A percentile compares a stretch with the other conserved stretches of the same genome.
These are phyloP conservation scores for Hippoglossus hippoglossus DNA, from an alignment of 2,797 vertebrate genomes.

Conservation along the genomic window DNA sequence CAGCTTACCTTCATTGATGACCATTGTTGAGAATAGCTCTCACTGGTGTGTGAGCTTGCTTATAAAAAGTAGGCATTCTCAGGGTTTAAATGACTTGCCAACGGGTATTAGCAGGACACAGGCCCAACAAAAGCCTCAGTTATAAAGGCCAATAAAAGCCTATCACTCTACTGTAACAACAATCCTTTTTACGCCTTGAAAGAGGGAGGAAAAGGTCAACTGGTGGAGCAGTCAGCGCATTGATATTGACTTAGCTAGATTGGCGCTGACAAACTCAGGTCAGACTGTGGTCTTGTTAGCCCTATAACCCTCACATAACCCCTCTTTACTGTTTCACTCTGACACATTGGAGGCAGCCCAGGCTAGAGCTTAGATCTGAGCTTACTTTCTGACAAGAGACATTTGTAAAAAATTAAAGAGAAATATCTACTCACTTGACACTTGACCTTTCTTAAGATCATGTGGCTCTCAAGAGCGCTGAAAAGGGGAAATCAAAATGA, in stretches of 20 bases:
- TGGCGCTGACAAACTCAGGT: slow-evolving; percentile 79
- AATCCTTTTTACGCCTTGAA: slow-evolving; percentile 79
- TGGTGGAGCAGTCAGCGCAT: slow-evolving; percentile 79
- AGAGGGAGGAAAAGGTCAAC: slow-evolving; percentile 82
- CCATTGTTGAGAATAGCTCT: slow-evolving; percentile 75
- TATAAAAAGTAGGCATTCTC: slow-evolving; percentile 82
- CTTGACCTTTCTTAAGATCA: slow-evolving; percentile 42
- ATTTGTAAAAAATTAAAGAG: slow-evolving; percentile 40
- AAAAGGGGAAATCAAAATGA: slow-evolving; percentile 15
- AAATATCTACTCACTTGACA: slow-evolving; percentile 44
- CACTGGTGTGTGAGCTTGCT: slow-evolving; percentile 78
- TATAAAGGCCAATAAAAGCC: slow-evolving; percentile 85
- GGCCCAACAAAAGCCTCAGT: slow-evolving; percentile 81
- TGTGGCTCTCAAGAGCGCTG: not conserved
- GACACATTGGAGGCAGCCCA: slow-evolving; percentile 58
- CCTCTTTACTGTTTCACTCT: slow-evolving; percentile 72
- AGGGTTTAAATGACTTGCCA: slow-evolving; percentile 83
- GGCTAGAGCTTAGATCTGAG: slow-evolving; percentile 34
- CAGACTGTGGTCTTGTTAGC: slow-evolving; percentile 78
- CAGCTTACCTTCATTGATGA: slow-evolving; percentile 74
- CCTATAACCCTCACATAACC: slow-evolving; percentile 80
- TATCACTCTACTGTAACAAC: slow-evolving; percentile 86
- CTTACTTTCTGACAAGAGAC: slow-evolving; percentile 45
- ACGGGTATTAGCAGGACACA: slow-evolving; percentile 84
- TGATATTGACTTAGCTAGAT: slow-evolving; percentile 85